These are phyloP conservation scores for Andrena minutula DNA, from an alignment of 2,888 invertebrate genomes.

Conservation along the genomic window DNA sequence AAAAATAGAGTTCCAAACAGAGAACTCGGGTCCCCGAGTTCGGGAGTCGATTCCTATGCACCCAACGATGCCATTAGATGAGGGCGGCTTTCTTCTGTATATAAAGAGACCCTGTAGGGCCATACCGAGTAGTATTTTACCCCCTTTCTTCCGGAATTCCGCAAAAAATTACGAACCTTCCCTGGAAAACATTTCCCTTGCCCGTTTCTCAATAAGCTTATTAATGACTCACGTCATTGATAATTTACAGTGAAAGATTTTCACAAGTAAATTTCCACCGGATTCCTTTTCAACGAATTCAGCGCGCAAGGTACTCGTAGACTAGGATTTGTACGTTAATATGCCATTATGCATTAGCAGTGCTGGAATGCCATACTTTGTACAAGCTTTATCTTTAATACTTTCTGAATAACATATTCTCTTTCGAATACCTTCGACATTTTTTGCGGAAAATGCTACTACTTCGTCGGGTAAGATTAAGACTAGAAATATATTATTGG, in stretches of 20 bases:
- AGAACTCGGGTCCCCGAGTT: constrained; percentile 24
- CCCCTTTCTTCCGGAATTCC: constrained; percentile 24
- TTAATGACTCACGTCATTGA: not conserved
- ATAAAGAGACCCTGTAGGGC: constrained; percentile 54
- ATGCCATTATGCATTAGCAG: constrained; percentile 20
- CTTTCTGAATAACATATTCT: constrained; percentile 8
- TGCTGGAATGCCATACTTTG: constrained; percentile 52
- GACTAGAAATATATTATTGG: constrained; percentile 61
- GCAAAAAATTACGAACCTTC: constrained; percentile 43
- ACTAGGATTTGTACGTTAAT: constrained; percentile 25
- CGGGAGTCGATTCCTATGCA: constrained; percentile 46
- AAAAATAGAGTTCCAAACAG: constrained; percentile 26
- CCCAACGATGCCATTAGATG: constrained; percentile 58
- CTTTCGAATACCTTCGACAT: constrained; percentile 34
- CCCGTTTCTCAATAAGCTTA: not conserved
- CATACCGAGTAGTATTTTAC: constrained; percentile 61
- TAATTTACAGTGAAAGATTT: not conserved
- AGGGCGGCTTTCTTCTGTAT: constrained; percentile 62
- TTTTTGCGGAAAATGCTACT: constrained; percentile 53
- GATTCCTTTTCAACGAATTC: constrained; percentile 14
- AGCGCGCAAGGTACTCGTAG: not conserved
- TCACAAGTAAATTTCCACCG: constrained; percentile 13
- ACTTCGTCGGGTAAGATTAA: constrained; percentile 54
- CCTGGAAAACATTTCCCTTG: not conserved
- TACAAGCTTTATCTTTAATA: constrained; percentile 40